A percentile compares a stretch with the other conserved stretches of the same genome.
Conservation (phyloP, 2,797 vertebrate species). For the Danio jaintianensis region DNA sequence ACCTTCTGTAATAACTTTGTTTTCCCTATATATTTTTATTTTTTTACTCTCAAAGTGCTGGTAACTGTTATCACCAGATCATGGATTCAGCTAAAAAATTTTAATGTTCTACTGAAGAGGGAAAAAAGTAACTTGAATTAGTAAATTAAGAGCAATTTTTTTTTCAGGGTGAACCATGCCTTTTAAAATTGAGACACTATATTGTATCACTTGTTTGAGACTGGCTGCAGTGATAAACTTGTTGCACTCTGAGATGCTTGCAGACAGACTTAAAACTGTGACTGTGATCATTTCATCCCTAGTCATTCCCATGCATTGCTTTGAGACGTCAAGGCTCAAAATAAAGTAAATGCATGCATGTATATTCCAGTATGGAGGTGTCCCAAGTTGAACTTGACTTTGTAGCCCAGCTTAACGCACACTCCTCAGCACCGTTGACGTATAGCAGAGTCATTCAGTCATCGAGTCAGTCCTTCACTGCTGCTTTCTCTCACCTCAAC, state of each 20-base stretch:
- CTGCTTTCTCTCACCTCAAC: constrained; percentile 17
- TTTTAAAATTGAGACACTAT: neutral
- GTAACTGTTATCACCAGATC: too few species aligned
- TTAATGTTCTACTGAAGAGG: too few species aligned
- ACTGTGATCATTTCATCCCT: neutral
- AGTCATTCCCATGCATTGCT: neutral
- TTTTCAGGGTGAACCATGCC: too few species aligned
- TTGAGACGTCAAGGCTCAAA: neutral
- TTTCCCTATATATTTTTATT: too few species aligned
- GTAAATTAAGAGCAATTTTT: too few species aligned
- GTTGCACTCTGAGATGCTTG: constrained; percentile 5
- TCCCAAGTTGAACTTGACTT: constrained; percentile 55
- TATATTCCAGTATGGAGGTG: constrained; percentile 12
- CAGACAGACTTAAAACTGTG: neutral
- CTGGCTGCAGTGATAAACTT: neutral
- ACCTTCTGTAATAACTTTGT: too few species aligned
- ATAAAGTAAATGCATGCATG: neutral
- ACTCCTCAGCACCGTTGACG: neutral
- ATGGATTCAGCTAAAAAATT: too few species aligned
- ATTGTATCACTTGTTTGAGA: neutral
- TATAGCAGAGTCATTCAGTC: constrained; percentile 4
- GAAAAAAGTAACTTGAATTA: too few species aligned
- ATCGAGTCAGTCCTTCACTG: neutral
- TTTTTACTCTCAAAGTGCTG: too few species aligned
- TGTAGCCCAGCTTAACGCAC: constrained; percentile 1